A percentile compares a stretch with the other conserved stretches of the same genome.
Evolutionary conservation across 1,140 invertebrate genomes (phyloP).

Genomic region (Philopotamus ludificatus): DNA sequence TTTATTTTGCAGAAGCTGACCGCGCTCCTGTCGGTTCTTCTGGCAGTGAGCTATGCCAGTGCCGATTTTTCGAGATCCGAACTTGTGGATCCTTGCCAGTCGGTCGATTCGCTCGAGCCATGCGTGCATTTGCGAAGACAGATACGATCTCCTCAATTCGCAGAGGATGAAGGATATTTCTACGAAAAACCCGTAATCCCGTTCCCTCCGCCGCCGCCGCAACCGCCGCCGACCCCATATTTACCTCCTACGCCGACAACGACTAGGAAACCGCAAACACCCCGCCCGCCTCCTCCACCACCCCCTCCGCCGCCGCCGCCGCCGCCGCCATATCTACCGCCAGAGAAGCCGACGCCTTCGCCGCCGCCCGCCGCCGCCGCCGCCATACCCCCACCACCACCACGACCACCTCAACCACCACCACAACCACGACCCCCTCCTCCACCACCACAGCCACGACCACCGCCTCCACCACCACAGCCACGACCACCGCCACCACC

Average conservation of each 20-base stretch:
- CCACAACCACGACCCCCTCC: conserved; percentile 7
- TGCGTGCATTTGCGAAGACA: neutral
- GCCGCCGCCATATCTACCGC: conserved; percentile 23
- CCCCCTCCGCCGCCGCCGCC: conserved; percentile 26
- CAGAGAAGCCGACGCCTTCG: conserved; percentile 17
- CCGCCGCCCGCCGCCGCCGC: conserved; percentile 28
- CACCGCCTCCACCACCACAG: conserved; percentile 33
- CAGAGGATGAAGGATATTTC: conserved; percentile 11
- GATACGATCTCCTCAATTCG: conserved; percentile 16
- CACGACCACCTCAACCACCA: conserved; percentile 29
- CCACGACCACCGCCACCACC: conserved; percentile 31
- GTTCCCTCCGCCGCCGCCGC: conserved; percentile 30
- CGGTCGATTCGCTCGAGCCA: neutral
- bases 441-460: conserved; percentile 13
- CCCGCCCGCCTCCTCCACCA: conserved; percentile 36
- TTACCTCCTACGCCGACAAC: conserved; percentile 9
- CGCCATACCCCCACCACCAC: conserved; percentile 32
- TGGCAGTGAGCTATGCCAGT: conserved; percentile 19
- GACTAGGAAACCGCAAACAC: conserved; percentile 17
- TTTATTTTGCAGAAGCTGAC: conserved; percentile 26
- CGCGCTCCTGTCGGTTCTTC: conserved; percentile 17
- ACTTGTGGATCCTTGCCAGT: neutral
- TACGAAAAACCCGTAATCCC: conserved; percentile 28
- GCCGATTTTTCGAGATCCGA: neutral
- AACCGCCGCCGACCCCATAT: neutral